Base-by-base conservation (phyloP, 2,888 invertebrate genomes). In the Tetragonisca angustula region DNA sequence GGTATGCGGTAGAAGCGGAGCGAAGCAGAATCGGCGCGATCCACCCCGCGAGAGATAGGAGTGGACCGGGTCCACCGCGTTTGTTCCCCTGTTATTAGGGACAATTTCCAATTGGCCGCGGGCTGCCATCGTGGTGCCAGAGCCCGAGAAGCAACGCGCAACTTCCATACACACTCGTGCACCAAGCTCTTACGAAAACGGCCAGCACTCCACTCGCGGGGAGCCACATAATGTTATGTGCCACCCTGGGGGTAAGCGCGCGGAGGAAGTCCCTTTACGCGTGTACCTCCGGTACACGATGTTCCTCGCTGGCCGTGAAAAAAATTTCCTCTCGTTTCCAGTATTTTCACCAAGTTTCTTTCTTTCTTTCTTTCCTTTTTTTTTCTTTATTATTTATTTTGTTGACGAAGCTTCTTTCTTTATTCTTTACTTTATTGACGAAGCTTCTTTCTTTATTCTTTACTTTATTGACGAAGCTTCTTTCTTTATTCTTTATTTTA, bases 31-130 rank as follows among this genome's bases (percentile, higher is more conserved):
- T 59, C 21, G 9, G 36, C 36, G 81, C 80, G 90, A 91, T 91
- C 90, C 91, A 90, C 83, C 86, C 87, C 87, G 83, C 89, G 92
- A 75, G 92, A 75, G 74, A 93, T 93, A 93, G 92, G 92, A 93
- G 92, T 91, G 91, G 91, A 92, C 90, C 90, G 88, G 90, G 89
- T 90, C 87, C 86, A 88, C 32, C 32, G 85, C 85, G 88, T 43
- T 86, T 86, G 90, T 93, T 94, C 94, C 94, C 93, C 94, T 94
- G 94, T 94, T 94, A 94, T 94, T 94, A 94, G 92, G 94, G 94
- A 94, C 94, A 94, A 94, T 94, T 94, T 94, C 93, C 94, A 94
- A 92, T 93, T 91, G 91, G 93, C 94, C 94, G 87, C 85, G 89
- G 93, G 94, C 92, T 88, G 83, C 88, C 87, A 91, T 88, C 88